phyloP scores from a whole-genome alignment of 2,888 invertebrate genomes.

The Pseudococcus jackbeardsleyi region DNA sequence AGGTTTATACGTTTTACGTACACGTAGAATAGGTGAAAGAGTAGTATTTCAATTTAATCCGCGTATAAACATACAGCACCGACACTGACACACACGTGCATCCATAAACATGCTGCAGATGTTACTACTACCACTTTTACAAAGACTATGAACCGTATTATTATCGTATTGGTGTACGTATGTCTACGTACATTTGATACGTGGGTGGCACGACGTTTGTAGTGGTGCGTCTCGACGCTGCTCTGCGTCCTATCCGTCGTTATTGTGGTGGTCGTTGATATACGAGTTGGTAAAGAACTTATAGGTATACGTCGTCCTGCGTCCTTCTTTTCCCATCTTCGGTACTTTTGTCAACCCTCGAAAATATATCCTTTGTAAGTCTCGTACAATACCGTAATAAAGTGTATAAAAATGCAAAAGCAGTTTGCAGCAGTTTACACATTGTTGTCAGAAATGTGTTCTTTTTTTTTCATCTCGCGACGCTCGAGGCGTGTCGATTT shows the following conservation, averaged over 20 bases:
- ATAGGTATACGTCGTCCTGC: not conserved
- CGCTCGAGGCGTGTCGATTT: not conserved
- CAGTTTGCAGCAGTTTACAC: constrained; percentile 14
- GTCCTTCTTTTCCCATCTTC: not conserved
- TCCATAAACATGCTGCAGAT: not conserved
- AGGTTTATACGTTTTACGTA: not conserved
- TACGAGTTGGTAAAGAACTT: not conserved
- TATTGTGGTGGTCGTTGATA: not conserved
- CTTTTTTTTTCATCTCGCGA: not conserved
- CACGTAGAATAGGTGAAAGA: not conserved
- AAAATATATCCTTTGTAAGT: not conserved
- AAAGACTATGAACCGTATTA: no score
- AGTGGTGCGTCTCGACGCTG: not conserved
- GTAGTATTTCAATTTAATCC: not conserved
- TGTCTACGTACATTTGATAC: no score
- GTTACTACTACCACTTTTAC: not conserved
- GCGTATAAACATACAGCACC: not conserved
- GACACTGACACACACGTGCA: not conserved
- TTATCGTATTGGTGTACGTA: no score
- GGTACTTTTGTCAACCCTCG: not conserved
- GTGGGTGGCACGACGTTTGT: no score
- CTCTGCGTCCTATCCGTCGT: no score
- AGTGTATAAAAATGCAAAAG: constrained; percentile 1
- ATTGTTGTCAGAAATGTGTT: not conserved
- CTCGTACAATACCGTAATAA: not conserved